Percentiles rank a stretch among this genome's conserved stretches.
Evolutionary conservation across 2,797 vertebrate genomes (phyloP).

Genomic region (Betta splendens): DNA sequence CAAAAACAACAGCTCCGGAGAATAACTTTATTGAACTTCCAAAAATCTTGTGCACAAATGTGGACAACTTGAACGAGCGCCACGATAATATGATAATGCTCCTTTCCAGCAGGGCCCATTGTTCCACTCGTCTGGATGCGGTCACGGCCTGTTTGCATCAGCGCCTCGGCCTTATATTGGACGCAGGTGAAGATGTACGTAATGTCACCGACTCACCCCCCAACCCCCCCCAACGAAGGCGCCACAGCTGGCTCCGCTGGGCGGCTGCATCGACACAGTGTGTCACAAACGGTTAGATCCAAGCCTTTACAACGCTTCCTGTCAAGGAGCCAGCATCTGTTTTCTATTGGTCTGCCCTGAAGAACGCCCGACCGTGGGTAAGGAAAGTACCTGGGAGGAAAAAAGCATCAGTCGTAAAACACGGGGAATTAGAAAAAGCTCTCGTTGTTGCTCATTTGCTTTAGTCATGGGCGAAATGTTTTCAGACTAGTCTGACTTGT

Average conservation of each 20-base stretch:
- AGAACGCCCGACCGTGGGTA: slow-evolving; percentile 24
- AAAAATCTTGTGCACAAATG: slow-evolving; percentile 25
- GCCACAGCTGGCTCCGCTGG: slow-evolving; percentile 46
- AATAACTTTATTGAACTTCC: slow-evolving; percentile 37
- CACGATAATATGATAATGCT: slow-evolving; percentile 29
- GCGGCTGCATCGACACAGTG: slow-evolving; percentile 40
- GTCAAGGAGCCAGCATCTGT: slow-evolving; percentile 72
- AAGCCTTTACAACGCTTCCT: slow-evolving; percentile 62
- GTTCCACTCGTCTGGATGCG: slow-evolving; percentile 25
- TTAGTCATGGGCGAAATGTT: slow-evolving; percentile 26
- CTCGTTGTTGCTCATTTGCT: slow-evolving; percentile 21
- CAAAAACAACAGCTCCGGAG: slow-evolving; percentile 16
- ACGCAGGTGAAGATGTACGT: slow-evolving; percentile 57
- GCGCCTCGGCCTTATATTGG: slow-evolving; percentile 49
- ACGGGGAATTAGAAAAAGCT: slow-evolving; percentile 24
- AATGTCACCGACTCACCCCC: slow-evolving; percentile 21
- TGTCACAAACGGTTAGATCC: slow-evolving; percentile 69
- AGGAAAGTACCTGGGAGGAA: slow-evolving; percentile 55
- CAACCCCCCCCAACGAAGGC: slow-evolving; percentile 18
- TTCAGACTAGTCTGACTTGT: slow-evolving; percentile 27
- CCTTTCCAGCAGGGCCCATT: slow-evolving; percentile 39
- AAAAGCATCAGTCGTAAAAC: slow-evolving; percentile 17
- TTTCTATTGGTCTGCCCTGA: slow-evolving; percentile 68
- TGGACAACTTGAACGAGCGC: slow-evolving; percentile 42
- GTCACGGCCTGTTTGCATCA: slow-evolving; percentile 46